Conservation (phyloP, 1,140 invertebrate species). For the Dendrolimus punctatus region DNA sequence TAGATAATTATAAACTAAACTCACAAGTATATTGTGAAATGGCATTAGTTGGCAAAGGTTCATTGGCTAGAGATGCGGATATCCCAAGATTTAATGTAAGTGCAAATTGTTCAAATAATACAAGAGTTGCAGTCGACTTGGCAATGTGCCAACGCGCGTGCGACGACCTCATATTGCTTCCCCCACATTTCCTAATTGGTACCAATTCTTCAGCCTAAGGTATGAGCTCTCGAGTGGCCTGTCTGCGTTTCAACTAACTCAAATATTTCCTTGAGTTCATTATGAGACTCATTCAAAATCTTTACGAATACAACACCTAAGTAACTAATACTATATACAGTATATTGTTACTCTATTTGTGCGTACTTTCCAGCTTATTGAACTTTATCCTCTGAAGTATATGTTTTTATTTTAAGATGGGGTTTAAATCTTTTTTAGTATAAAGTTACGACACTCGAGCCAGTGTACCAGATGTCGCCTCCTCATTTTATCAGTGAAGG, state of each 20-base stretch:
- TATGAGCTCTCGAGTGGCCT: slow-evolving; percentile 10
- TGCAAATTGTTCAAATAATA: slow-evolving; percentile 37
- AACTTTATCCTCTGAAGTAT: slow-evolving; percentile 7
- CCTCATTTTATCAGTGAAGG: slow-evolving; percentile 24
- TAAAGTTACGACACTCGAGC: slow-evolving; percentile 26
- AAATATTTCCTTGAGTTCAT: slow-evolving; percentile 8
- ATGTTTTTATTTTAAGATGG: slow-evolving; percentile 6
- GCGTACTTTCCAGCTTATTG: too few species aligned
- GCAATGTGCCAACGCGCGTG: slow-evolving; percentile 27
- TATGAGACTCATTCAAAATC: slow-evolving; percentile 4
- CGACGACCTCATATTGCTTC: slow-evolving; percentile 24
- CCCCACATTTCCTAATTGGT: slow-evolving; percentile 31
- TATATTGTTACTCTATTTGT: too few species aligned
- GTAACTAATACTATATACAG: too few species aligned
- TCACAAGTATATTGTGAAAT: background rate
- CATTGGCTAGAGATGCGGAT: slow-evolving; percentile 2
- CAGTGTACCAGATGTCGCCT: slow-evolving; percentile 30
- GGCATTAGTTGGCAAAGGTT: background rate
- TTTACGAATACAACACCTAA: too few species aligned
- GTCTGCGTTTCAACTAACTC: slow-evolving; percentile 8
- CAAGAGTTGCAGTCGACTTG: slow-evolving; percentile 26
- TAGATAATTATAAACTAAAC: too few species aligned
- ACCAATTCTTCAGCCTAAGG: slow-evolving; percentile 19
- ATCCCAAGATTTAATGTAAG: slow-evolving; percentile 14
- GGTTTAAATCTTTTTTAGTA: slow-evolving; percentile 15